phyloP scores from a whole-genome alignment of 1,140 invertebrate genomes.

The Schlechtendalia chinensis region DNA sequence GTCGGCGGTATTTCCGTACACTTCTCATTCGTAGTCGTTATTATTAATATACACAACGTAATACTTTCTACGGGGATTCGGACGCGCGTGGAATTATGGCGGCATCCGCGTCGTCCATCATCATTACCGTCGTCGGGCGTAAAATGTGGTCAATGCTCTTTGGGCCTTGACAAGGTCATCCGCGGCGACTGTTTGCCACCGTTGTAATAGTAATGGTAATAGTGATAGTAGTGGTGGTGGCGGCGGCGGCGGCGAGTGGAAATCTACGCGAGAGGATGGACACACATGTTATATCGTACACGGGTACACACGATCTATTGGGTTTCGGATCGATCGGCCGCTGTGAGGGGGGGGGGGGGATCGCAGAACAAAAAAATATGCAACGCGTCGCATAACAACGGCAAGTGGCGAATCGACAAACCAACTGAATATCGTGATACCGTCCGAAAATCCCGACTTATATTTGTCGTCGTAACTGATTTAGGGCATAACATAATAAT shows the following conservation, averaged over 20 bases:
- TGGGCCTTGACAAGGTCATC: slow-evolving; percentile 48
- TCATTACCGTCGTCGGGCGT: slow-evolving; percentile 32
- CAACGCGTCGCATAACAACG: too few species aligned
- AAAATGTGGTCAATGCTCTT: slow-evolving; percentile 44
- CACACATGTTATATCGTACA: too few species aligned
- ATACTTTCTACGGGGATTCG: slow-evolving; percentile 13
- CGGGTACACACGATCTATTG: too few species aligned
- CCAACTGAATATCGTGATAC: too few species aligned
- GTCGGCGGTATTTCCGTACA: too few species aligned
- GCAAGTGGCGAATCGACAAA: too few species aligned
- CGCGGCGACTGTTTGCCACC: not conserved
- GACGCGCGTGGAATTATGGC: slow-evolving; percentile 1
- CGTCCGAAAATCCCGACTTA: too few species aligned
- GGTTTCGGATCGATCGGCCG: too few species aligned
- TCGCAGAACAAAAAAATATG: too few species aligned
- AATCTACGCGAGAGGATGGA: not conserved
- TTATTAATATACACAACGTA: not conserved
- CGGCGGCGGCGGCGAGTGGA: not conserved
- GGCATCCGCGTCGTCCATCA: slow-evolving; percentile 29
- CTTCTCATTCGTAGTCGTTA: not conserved
- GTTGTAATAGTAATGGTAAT: not conserved
- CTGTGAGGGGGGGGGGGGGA: too few species aligned
- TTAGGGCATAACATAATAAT: too few species aligned
- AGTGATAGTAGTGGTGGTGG: not conserved
- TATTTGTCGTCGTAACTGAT: too few species aligned